Evolutionary conservation across 2,888 invertebrate genomes (phyloP).

Genomic region (Drosophila recens): DNA sequence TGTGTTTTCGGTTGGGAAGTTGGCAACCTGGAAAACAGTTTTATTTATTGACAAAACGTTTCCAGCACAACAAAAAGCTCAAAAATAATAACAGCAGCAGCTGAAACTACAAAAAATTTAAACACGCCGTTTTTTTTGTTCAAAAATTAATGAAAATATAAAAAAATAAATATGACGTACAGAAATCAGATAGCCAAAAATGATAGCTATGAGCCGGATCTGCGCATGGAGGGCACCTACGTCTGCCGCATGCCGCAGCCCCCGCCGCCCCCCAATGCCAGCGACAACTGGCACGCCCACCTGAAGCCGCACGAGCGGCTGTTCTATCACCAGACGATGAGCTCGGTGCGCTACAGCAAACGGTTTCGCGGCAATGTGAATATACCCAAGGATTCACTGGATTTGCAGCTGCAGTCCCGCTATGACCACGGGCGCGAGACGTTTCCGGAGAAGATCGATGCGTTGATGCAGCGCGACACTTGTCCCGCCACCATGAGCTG

Average conservation of each 20-base stretch:
- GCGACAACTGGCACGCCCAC: slow-evolving; percentile 82
- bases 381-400: slow-evolving; percentile 89
- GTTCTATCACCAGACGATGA: slow-evolving; percentile 86
- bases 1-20: not conserved
- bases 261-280: slow-evolving; percentile 51
- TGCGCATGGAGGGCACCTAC: slow-evolving; percentile 86
- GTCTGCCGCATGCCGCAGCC: slow-evolving; percentile 83
- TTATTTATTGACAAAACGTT: slow-evolving; percentile 57
- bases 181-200: slow-evolving; percentile 67
- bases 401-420: slow-evolving; percentile 88
- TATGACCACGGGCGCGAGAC: slow-evolving; percentile 89
- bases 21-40: not conserved
- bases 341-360: slow-evolving; percentile 86
- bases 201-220: slow-evolving; percentile 83
- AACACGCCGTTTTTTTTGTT: slow-evolving; percentile 9
- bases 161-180: slow-evolving; percentile 58
- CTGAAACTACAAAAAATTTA: not conserved
- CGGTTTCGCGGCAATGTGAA: slow-evolving; percentile 81
- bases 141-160: slow-evolving; percentile 1
- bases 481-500: slow-evolving; percentile 81
- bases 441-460: slow-evolving; percentile 88
- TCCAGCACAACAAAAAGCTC: slow-evolving; percentile 37
- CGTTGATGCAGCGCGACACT: slow-evolving; percentile 89
- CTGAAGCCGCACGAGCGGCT: slow-evolving; percentile 85
- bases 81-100: slow-evolving; percentile 3